phyloP scores from a whole-genome alignment of 2,797 vertebrate genomes.

The Amphiprion clarkii region DNA sequence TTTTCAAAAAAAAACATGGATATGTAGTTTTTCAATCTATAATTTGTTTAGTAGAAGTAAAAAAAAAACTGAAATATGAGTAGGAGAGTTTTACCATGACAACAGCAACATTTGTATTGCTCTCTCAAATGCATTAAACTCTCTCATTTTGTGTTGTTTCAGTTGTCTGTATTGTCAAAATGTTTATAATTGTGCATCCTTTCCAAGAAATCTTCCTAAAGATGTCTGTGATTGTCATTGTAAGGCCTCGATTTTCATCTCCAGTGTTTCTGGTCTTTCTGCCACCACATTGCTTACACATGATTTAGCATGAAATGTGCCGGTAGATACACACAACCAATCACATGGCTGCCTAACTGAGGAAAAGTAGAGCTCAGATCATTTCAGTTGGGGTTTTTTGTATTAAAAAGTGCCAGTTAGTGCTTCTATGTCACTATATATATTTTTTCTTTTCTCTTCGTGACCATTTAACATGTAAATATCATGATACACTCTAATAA shows the following conservation, averaged over 20 bases:
- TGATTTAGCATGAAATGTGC: not conserved
- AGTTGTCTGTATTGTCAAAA: not conserved
- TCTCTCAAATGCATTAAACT: no score
- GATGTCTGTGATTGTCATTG: not conserved
- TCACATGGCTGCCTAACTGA: not conserved
- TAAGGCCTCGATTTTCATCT: not conserved
- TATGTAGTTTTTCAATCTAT: no score
- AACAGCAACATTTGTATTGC: no score
- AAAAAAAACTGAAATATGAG: no score
- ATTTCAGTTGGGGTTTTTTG: not conserved
- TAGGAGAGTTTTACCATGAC: not conserved
- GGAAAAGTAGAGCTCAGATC: not conserved
- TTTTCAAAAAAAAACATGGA: not conserved
- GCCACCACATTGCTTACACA: not conserved
- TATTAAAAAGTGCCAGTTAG: not conserved
- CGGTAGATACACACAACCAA: not conserved
- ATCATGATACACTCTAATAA: not conserved
- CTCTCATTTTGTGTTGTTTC: not conserved
- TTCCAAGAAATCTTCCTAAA: not conserved
- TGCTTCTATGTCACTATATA: not conserved
- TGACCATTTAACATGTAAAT: not conserved
- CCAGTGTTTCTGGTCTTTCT: not conserved
- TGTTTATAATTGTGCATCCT: not conserved
- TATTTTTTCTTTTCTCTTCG: not conserved
- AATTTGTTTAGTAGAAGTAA: no score